Evolutionary conservation across 2,888 invertebrate genomes (phyloP), one percentile per base, ranked within the genome.

Genomic region (Melipona bicolor): DNA sequence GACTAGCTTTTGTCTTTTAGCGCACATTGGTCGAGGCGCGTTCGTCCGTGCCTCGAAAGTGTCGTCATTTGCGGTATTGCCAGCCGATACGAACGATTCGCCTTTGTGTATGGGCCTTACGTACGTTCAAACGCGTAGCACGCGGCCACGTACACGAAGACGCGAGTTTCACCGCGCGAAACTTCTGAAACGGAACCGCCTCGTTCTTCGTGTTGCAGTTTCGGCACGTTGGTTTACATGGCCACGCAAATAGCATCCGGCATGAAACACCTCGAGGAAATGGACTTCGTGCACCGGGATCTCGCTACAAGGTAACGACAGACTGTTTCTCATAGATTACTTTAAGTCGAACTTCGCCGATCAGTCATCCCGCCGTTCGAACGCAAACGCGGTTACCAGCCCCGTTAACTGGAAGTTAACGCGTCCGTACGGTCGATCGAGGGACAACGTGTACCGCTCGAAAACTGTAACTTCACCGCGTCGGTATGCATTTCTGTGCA

Each of bases 161-260:
- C 36, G 36, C 43, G 32, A 84, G 85, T 85, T 84, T 85, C 64
- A 19, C 43, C 82, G 65, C n/a, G 70, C 19, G 73, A 85, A 89
- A 89, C 78, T 90, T 85, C 74, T 81, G 75, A 75, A 52, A 87
- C 77, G 87, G 81, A 85, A 85, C 88, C 79, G 64, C 67, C 36
- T 67, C 68, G 84, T 89, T 90, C 86, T 91, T 91, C 93, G 85
- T 92, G 90, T 95, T 95, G 79, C 95, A 98, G 97, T 95, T 97
- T 97, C 95, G 97, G 97, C 91, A 97, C 97, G 95, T 96, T 98
- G 94, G 96, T 98, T 92, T 97, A 97, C 95, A 97, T 98, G 96
- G 97, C 97, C 88, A 97, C 97, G 87, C 98, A 98, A 95, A 97
- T 98, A 94, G 97, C 98, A 90, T 97, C 98, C 83, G 98, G 98